Conservation (phyloP, 2,797 vertebrate species). For the Diplodus sargus region DNA sequence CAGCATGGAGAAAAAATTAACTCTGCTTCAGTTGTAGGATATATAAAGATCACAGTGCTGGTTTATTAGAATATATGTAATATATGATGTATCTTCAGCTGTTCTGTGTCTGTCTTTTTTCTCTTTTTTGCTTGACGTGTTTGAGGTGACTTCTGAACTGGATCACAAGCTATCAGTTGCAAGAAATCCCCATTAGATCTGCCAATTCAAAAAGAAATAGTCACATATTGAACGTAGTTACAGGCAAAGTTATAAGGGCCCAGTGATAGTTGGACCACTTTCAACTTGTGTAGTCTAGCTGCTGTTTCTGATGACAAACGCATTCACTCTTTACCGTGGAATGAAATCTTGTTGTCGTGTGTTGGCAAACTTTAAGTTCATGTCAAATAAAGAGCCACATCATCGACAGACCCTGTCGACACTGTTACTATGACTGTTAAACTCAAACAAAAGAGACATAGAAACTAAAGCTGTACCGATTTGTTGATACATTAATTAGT, state of each 20-base stretch:
- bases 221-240: constrained; percentile 7
- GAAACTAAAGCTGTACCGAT: not conserved
- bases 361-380: constrained; percentile 1
- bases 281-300: constrained; percentile 43
- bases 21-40: constrained; percentile 30
- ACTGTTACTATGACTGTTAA: not conserved
- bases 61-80: constrained; percentile 7
- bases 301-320: constrained; percentile 13
- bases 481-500: not conserved
- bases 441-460: not conserved
- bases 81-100: constrained; percentile 15
- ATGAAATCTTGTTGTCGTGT: constrained; percentile 7
- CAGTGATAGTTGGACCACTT: constrained; percentile 12
- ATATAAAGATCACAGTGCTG: constrained; percentile 23
- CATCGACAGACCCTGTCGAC: not conserved
- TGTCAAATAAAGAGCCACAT: not conserved
- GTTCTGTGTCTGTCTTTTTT: not conserved
- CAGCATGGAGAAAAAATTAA: constrained; percentile 24
- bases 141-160: not conserved
- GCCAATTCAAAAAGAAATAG: constrained; percentile 1
- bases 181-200: constrained; percentile 4
- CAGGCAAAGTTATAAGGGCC: not conserved
- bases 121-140: not conserved
- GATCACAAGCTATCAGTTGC: not conserved
- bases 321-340: not conserved